phyloP scores from a whole-genome alignment of 2,113 vertebrate genomes.

The Gobius niger region DNA sequence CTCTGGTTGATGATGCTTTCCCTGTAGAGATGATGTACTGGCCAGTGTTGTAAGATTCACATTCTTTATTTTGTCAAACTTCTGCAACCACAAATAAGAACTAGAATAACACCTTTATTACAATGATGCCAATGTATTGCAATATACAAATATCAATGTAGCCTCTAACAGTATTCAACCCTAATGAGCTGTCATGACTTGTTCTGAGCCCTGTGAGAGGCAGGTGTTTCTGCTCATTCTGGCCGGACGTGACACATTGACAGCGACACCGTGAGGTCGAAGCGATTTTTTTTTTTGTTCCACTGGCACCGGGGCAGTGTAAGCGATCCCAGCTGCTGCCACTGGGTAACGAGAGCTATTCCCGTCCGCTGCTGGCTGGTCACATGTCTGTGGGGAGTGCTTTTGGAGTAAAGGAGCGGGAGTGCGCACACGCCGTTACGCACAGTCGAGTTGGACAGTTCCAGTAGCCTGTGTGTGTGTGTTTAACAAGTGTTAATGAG shows the following conservation, averaged over 20 bases:
- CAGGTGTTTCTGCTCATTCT: slow-evolving; percentile 2
- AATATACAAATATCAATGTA: too few relatives aligned
- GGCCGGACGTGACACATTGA: slow-evolving; percentile 8
- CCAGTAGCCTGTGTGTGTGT: slow-evolving; percentile 29
- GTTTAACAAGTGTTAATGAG: slow-evolving; percentile 23
- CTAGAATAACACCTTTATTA: too few relatives aligned
- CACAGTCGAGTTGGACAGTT: slow-evolving; percentile 49
- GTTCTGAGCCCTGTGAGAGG: neutral
- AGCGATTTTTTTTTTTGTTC: slow-evolving; percentile 24
- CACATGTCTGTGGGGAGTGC: slow-evolving; percentile 67
- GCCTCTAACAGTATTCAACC: neutral
- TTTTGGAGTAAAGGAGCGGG: slow-evolving; percentile 31
- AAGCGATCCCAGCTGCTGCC: slow-evolving; percentile 62
- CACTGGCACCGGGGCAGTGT: slow-evolving; percentile 40
- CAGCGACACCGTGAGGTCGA: slow-evolving; percentile 51
- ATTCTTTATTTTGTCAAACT: neutral
- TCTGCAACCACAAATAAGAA: neutral
- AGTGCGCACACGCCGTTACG: slow-evolving; percentile 43
- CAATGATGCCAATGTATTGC: too few relatives aligned
- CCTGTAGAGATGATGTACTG: slow-evolving; percentile 13
- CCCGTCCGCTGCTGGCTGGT: slow-evolving; percentile 52
- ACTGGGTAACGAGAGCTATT: slow-evolving; percentile 48
- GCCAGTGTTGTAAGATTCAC: neutral
- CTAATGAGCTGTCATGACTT: neutral
- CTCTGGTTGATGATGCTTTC: slow-evolving; percentile 23